Evolutionary conservation across 2,888 invertebrate genomes (phyloP).

Genomic region (Drosophila nigricruria): DNA sequence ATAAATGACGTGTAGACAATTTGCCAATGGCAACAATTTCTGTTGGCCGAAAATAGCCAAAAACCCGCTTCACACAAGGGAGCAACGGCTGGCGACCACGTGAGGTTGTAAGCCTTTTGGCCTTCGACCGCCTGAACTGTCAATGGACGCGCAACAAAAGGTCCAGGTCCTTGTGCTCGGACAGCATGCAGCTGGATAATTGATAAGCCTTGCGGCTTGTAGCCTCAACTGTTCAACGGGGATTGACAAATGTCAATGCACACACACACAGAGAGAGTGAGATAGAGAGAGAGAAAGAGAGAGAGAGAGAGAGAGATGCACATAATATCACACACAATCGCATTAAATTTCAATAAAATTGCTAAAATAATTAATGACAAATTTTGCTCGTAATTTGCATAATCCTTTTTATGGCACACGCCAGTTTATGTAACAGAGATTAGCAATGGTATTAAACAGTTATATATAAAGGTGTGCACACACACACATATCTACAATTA

Average conservation of each 20-base stretch:
- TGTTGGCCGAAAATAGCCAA: conserved; percentile 32
- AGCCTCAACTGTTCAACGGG: conserved; percentile 12
- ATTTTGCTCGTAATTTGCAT: conserved; percentile 30
- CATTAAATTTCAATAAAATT: conserved; percentile 36
- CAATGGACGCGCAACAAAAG: conserved; percentile 16
- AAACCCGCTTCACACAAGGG: neutral
- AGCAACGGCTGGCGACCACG: conserved; percentile 9
- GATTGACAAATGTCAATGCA: conserved; percentile 33
- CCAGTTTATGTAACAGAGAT: conserved; percentile 26
- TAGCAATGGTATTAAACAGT: conserved; percentile 12
- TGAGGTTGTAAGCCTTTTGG: conserved; percentile 23
- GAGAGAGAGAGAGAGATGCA: neutral
- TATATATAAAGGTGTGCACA: too few species aligned
- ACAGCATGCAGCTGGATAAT: conserved; percentile 36
- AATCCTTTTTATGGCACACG: conserved; percentile 28
- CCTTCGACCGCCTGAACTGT: conserved; percentile 9
- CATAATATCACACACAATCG: conserved; percentile 21
- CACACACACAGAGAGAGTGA: neutral
- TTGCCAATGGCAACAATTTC: conserved; percentile 31
- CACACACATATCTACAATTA: too few species aligned
- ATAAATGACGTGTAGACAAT: conserved; percentile 67
- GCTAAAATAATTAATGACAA: conserved; percentile 46
- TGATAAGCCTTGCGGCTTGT: conserved; percentile 54
- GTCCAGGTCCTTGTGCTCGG: neutral
- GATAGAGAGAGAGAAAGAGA: neutral